Conservation (phyloP, 2,797 vertebrate genomes). For the Bradypodion pumilum region DNA sequence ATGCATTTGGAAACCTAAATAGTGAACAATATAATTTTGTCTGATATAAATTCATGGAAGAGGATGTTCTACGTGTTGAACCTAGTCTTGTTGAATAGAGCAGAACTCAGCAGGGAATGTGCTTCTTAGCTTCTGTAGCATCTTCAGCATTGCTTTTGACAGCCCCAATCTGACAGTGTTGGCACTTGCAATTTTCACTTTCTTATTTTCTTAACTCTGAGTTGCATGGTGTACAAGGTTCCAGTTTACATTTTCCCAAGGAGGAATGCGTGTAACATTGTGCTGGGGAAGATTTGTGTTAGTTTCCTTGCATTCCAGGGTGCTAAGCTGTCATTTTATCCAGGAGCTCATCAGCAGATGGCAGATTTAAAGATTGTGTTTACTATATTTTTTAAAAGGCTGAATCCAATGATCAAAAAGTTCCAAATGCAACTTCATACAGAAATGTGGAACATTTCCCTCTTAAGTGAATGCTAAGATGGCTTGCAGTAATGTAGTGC, state of each 20-base stretch:
- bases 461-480: not conserved
- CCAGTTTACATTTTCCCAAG: slow-evolving; percentile 3
- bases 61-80: not conserved
- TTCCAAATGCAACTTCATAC: not conserved
- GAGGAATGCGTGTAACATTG: not conserved
- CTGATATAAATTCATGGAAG: slow-evolving; percentile 1
- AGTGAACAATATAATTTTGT: not conserved
- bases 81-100: not conserved
- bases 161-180: slow-evolving; percentile 1
- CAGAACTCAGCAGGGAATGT: not conserved
- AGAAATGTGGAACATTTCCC: not conserved
- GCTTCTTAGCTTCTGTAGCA: not conserved
- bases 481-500: not conserved
- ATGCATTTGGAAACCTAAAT: slow-evolving; percentile 8
- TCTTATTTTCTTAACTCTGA: slow-evolving; percentile 5
- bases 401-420: not conserved
- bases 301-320: not conserved
- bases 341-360: not conserved
- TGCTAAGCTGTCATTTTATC: slow-evolving; percentile 1
- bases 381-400: not conserved
- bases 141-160: slow-evolving; percentile 6
- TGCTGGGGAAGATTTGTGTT: not conserved
- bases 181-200: slow-evolving; percentile 34
- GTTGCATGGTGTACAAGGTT: not conserved
- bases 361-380: slow-evolving; percentile 13